Conservation (phyloP, 2,888 invertebrate genomes). For the Acanthopleura granulata region DNA sequence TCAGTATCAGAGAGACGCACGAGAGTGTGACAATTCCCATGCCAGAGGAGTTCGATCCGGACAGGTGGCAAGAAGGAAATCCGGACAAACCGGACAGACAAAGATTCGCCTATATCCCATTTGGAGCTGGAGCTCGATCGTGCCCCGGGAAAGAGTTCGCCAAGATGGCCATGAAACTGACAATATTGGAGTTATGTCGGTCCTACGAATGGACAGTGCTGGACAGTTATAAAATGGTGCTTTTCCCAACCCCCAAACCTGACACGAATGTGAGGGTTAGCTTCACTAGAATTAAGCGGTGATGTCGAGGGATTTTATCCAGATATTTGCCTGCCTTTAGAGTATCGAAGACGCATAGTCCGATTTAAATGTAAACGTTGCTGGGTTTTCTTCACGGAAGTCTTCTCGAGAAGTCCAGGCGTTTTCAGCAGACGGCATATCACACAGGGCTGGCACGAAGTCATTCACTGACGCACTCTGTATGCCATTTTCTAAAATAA, state of each 20-base stretch:
- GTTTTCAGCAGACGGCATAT: no score
- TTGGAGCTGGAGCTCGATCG: constrained; percentile 57
- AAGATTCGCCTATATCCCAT: constrained; percentile 54
- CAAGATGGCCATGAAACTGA: constrained; percentile 28
- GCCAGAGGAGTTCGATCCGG: constrained; percentile 52
- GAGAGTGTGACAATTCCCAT: constrained; percentile 37
- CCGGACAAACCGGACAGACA: constrained; percentile 22
- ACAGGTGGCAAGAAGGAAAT: constrained; percentile 48
- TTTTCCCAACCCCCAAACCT: not conserved
- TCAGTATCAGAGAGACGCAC: constrained; percentile 63
- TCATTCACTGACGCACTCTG: no score
- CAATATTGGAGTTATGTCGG: not conserved
- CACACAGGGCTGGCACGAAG: no score
- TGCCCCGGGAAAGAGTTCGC: constrained; percentile 64
- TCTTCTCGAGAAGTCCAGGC: no score
- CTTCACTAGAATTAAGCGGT: no score
- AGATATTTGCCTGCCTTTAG: no score
- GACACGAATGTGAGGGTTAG: not conserved
- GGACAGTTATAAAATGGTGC: not conserved
- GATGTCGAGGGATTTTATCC: no score
- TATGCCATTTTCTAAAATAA: no score
- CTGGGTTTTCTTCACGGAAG: no score
- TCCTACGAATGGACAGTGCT: not conserved
- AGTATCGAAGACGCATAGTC: no score
- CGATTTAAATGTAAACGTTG: no score